Base-by-base conservation (phyloP, 2,797 vertebrate species). In the Lepilemur septentrionalis region DNA sequence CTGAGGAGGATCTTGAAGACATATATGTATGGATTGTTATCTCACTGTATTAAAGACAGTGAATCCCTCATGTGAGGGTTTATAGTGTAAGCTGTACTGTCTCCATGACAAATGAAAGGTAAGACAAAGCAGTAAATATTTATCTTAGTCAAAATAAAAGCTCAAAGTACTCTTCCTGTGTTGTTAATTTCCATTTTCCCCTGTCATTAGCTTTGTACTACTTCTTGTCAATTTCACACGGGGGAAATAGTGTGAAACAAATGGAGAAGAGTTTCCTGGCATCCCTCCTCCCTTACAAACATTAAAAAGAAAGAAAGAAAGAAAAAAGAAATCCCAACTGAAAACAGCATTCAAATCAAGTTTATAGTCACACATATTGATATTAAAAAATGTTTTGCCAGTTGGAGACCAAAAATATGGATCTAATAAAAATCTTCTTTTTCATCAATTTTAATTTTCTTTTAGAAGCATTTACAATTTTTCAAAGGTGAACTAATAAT, bases 61-160 rank as follows among this genome's bases (percentile, higher is more conserved):
- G 65, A 97, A 96, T 96, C 38, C 85, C 96, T 96, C 52, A 55
- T 15, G 43, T 5, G 50, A 86, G 30, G 57, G 69, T 89, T 95
- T 89, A 83, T 20, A 69, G 41, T 52, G 20, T 69, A 82, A 89
- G n/a, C n/a, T 93, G 50, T 22, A 65, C 59, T 57, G 63, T 94
- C 76, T 89, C 59, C 30, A 46, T 85, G 93, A 97, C 83, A 95
- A 96, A 95, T 84, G 67, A 79, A 95, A 93, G 82, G 72, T 81
- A 95, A 70, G 73, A 95, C 32, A 61, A 85, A 91, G 52, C 28
- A 96, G 70, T 79, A 96, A 94, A 78, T 96, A 97, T 96, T 95
- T 95, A 96, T 95, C 52, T 96, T 91, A 96, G 79, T 91, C 48
- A 11, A 87, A 97, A 91, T 46, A 96, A 97, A 96, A 73, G 43